phyloP scores from a whole-genome alignment of 2,888 invertebrate species.

The Lycaena phlaeas region DNA sequence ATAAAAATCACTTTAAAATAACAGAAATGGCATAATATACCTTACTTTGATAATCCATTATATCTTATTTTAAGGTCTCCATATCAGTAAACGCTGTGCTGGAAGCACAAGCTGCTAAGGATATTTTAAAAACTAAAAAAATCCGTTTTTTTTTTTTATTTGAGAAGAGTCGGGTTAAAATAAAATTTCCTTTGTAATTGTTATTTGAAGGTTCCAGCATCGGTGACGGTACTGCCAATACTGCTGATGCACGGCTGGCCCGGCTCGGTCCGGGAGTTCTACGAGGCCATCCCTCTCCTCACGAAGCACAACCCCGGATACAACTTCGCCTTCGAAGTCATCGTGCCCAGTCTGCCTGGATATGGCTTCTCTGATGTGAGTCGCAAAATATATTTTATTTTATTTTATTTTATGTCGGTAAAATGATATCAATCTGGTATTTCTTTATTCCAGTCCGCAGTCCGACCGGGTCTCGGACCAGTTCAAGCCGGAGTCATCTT shows the following conservation, averaged over 20 bases:
- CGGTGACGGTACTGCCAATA: conserved; percentile 71
- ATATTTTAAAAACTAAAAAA: too few species aligned
- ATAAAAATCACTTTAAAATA: too few species aligned
- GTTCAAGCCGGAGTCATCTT: conserved; percentile 73
- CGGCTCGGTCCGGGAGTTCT: conserved; percentile 89
- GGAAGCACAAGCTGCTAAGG: too few species aligned
- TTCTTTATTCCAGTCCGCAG: conserved; percentile 66
- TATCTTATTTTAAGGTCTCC: too few species aligned
- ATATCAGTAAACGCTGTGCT: too few species aligned
- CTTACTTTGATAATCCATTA: too few species aligned
- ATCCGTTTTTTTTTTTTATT: too few species aligned
- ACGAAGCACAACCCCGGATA: conserved; percentile 51
- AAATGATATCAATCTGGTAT: too few species aligned
- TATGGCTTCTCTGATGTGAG: conserved; percentile 61
- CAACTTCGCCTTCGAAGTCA: conserved; percentile 73
- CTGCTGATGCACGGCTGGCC: conserved; percentile 92
- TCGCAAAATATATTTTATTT: conserved; percentile 13
- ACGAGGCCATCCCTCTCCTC: conserved; percentile 81
- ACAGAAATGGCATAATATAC: too few species aligned
- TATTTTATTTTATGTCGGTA: too few species aligned
- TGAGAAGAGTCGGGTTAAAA: too few species aligned
- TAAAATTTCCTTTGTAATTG: too few species aligned
- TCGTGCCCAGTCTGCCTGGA: conserved; percentile 72
- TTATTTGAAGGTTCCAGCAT: conserved; percentile 50
- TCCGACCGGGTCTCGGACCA: conserved; percentile 71